Evolutionary conservation across 2,113 vertebrate species (phyloP), one percentile per base, ranked within the genome.

Genomic region (Empidonax traillii): DNA sequence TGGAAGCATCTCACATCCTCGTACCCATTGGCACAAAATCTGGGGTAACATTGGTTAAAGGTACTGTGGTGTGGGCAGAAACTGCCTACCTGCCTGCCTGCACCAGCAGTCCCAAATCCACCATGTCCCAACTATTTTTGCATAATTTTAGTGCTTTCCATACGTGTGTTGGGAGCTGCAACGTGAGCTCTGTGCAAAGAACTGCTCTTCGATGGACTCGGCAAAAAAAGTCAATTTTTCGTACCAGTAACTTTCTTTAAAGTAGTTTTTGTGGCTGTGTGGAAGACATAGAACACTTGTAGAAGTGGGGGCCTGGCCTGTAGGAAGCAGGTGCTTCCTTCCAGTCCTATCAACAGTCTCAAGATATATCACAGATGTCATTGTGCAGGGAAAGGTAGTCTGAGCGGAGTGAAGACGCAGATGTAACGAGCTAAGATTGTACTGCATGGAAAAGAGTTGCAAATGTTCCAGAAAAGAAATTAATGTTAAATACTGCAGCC

Each of bases 321-420:
- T 31, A 52, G 75, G 77, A 81, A 95, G 91, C 95, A 96, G 92
- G 86, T 95, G 91, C 49, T 97, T 33, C 52, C 68, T 94, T 76
- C 83, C 76, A 90, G 79, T 41, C 79, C 43, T 56, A 71, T 51
- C 8, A 43, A 23, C 31, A 8, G 53, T 76, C 71, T 91, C 67
- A 25, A 85, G 91, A 63, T 90, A 94, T 95, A 93, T 63, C 61
- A 63, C 61, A 63, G 61, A 43, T 96, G 94, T 93, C 85, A 55
- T 47, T 37, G 81, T 85, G 91, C 78, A 55, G 2, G 2, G 87
- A 61, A 91, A 93, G 82, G 87, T 79, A 92, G 78, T 63, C 68
- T 19, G 85, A 80, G 95, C 85, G 47, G 63, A 63, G 87, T 0
- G 2, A 59, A 68, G 71, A 39, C 0, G 19, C 87, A 74, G 84